These are phyloP conservation scores for Euwallacea similis DNA, from an alignment of 1,140 invertebrate genomes.

Conservation along the genomic window DNA sequence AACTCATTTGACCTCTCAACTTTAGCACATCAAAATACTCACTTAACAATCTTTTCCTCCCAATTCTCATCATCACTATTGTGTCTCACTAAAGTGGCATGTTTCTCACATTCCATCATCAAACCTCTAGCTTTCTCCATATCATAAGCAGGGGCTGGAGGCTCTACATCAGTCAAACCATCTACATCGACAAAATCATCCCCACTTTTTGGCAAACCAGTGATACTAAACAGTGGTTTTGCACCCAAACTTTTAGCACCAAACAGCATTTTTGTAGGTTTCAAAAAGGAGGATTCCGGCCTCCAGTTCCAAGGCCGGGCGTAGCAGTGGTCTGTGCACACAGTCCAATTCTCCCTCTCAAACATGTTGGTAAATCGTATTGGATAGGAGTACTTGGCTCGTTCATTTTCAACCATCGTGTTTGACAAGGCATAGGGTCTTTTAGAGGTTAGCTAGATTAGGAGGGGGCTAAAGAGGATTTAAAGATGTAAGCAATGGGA, in stretches of 20 bases:
- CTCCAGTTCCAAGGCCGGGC: slow-evolving; percentile 71
- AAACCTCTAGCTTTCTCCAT: slow-evolving; percentile 61
- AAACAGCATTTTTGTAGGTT: slow-evolving; percentile 63
- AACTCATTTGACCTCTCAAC: not conserved
- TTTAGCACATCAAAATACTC: slow-evolving; percentile 37
- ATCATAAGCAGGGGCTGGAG: slow-evolving; percentile 61
- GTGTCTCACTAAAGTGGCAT: slow-evolving; percentile 63
- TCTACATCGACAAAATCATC: slow-evolving; percentile 54
- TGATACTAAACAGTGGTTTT: slow-evolving; percentile 35
- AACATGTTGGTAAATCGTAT: slow-evolving; percentile 37
- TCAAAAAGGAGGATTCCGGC: slow-evolving; percentile 66
- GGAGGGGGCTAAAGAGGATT: not conserved
- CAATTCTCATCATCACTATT: slow-evolving; percentile 67
- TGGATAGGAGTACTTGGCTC: slow-evolving; percentile 40
- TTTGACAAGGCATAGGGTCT: slow-evolving; percentile 4
- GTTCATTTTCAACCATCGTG: slow-evolving; percentile 34
- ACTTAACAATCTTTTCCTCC: slow-evolving; percentile 70
- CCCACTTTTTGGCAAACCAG: slow-evolving; percentile 27
- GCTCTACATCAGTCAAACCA: slow-evolving; percentile 52
- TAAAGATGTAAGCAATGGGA: not conserved
- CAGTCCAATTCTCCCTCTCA: slow-evolving; percentile 43
- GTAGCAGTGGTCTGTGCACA: slow-evolving; percentile 68
- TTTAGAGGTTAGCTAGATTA: slow-evolving; percentile 13
- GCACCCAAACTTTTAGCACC: slow-evolving; percentile 47
- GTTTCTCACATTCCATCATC: slow-evolving; percentile 75